phyloP scores from a whole-genome alignment of 2,888 invertebrate genomes.

The Amblyteles armatorius region DNA sequence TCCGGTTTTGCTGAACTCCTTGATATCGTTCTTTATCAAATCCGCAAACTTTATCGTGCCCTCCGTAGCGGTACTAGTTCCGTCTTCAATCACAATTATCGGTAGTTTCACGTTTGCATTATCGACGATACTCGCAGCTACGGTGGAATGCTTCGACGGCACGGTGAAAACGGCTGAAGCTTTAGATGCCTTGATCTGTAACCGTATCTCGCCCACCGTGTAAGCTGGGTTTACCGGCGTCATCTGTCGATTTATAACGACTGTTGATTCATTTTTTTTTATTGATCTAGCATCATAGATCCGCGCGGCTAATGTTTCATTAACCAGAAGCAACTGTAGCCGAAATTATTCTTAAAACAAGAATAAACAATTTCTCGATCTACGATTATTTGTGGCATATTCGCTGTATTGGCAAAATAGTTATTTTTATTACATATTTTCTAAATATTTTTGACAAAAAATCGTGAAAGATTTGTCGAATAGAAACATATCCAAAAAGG shows the following conservation, averaged over 20 bases:
- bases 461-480: neutral
- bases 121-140: conserved; percentile 64
- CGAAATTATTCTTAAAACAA: neutral
- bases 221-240: conserved; percentile 69
- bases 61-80: conserved; percentile 42
- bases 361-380: neutral
- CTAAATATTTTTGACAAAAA: neutral
- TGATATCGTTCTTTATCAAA: conserved; percentile 67
- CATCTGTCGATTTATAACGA: conserved; percentile 64
- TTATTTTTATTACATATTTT: neutral
- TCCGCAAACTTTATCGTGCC: conserved; percentile 71
- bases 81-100: conserved; percentile 70
- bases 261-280: conserved; percentile 66
- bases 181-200: conserved; percentile 71
- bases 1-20: conserved; percentile 67
- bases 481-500: neutral
- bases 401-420: neutral
- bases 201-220: conserved; percentile 74
- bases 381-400: neutral
- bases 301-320: neutral
- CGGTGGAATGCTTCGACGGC: conserved; percentile 65
- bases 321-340: neutral
- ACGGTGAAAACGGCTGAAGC: conserved; percentile 73
- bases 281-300: neutral
- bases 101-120: conserved; percentile 70